phyloP scores from a whole-genome alignment of 2,888 invertebrate genomes.

The Congeria kusceri region DNA sequence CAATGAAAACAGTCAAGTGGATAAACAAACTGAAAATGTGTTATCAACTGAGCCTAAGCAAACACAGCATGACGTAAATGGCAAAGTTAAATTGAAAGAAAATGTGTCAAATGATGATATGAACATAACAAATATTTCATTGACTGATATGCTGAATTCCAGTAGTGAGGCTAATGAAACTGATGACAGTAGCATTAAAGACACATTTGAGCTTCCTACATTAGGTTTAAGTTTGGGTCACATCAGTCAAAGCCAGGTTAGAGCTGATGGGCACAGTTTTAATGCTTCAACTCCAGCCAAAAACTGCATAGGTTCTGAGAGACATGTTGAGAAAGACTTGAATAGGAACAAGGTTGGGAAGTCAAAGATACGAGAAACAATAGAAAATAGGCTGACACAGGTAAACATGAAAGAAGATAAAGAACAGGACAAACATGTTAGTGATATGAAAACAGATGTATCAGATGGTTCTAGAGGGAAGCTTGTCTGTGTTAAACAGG shows the following conservation, averaged over 20 bases:
- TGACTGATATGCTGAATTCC: conserved; percentile 66
- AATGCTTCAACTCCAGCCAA: conserved; percentile 33
- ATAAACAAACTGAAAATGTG: too few species aligned
- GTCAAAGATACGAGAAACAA: conserved; percentile 46
- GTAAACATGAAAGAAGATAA: conserved; percentile 1
- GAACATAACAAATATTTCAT: conserved; percentile 46
- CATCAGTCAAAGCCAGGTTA: conserved; percentile 5
- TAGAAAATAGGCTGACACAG: conserved; percentile 55
- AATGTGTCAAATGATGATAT: background rate
- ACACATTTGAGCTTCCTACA: conserved; percentile 16
- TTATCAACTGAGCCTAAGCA: too few species aligned
- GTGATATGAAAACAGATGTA: too few species aligned
- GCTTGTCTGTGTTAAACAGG: too few species aligned
- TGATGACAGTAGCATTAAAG: conserved; percentile 3
- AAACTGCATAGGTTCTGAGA: conserved; percentile 2
- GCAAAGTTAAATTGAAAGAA: too few species aligned
- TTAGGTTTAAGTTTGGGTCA: conserved; percentile 13
- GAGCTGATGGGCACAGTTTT: conserved; percentile 10
- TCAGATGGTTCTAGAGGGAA: too few species aligned
- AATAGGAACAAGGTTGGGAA: conserved; percentile 1
- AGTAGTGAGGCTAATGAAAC: conserved; percentile 45
- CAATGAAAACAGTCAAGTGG: too few species aligned
- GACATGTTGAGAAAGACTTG: conserved; percentile 11
- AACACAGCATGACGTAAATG: too few species aligned
- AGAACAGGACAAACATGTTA: background rate